Evolutionary conservation across 2,888 invertebrate species (phyloP), one percentile per base, ranked within the genome.

Genomic region (Frankliniella fusca): DNA sequence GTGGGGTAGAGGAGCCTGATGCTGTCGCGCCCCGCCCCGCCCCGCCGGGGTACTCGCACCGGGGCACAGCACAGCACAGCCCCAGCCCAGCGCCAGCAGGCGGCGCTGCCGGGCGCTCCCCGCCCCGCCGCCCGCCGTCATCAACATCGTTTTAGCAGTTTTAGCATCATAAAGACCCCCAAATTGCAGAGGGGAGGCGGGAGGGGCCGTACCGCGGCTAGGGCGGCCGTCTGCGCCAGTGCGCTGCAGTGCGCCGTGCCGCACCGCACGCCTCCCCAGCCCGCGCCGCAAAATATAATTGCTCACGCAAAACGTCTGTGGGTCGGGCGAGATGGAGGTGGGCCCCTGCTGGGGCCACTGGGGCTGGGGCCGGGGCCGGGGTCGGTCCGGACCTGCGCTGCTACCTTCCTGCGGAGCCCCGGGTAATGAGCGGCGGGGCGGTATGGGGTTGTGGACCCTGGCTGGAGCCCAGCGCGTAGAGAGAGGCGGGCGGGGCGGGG

Each of bases 291-390:
- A 76, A 76, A 27, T 23, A 76, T 76, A 76, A 76, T 76, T 76
- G 70, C 70, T 76, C 70, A 76, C 70, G 70, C 70, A 76, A 76
- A 76, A 76, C 70, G 70, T 76, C 70, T 76, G 70, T 27, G 61
- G 61, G 20, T 61, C 15, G 61, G 20, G 38, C 38, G 38, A 38
- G 38, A 38, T 38, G 38, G 38, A 38, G 38, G 38, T 61, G 20
- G 61, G 61, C 7, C 61, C 61, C 61, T 61, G 20, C 61, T 15
- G 20, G 61, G 38, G 61, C 61, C 61, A 18, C 20, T n/a, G 18
- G 61, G 61, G 15, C 7, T 20, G 10, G 54, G 54, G 50, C 50
- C 54, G 20, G 54, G 54, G 54, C 54, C 54, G 3, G 54, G 54
- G 54, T 54, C 12, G 54, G 54, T 12, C 15, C 20, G 61, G 61